Percentiles rank a stretch among this genome's conserved stretches.
These are phyloP conservation scores for Zenarchopterus dispar DNA, from an alignment of 2,797 vertebrate genomes.

Conservation along the genomic window DNA sequence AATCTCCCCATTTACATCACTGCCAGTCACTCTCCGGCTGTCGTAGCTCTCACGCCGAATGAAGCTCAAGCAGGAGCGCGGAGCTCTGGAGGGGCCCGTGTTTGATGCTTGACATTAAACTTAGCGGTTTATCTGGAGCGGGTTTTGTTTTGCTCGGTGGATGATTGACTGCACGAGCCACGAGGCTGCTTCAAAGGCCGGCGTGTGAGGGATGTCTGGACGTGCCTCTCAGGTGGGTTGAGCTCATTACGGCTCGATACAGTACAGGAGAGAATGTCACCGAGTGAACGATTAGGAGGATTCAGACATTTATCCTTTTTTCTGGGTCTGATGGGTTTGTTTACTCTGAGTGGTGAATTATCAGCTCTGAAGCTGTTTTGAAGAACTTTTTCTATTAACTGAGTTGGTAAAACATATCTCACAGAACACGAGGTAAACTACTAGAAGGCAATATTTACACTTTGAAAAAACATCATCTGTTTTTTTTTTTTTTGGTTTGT, in stretches of 20 bases:
- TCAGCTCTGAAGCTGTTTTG: not conserved
- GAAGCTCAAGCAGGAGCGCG: conserved; percentile 46
- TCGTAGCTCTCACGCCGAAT: conserved; percentile 46
- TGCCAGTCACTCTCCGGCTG: conserved; percentile 23
- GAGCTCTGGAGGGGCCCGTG: conserved; percentile 23
- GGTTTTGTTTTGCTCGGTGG: conserved; percentile 21
- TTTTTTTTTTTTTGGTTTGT: too few species aligned
- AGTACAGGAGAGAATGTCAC: conserved; percentile 15
- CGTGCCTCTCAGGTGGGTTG: conserved; percentile 2
- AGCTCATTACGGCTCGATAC: conserved; percentile 27
- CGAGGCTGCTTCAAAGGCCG: conserved; percentile 10
- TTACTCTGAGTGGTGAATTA: conserved; percentile 40
- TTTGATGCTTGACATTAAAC: conserved; percentile 33
- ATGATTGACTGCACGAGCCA: conserved; percentile 39
- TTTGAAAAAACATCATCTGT: too few species aligned
- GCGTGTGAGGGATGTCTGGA: conserved; percentile 15
- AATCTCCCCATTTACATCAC: conserved; percentile 37
- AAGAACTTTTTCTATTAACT: too few species aligned
- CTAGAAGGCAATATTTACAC: too few species aligned
- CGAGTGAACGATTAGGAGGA: conserved; percentile 31
- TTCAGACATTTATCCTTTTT: conserved; percentile 44
- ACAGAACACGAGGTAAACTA: too few species aligned
- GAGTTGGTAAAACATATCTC: too few species aligned
- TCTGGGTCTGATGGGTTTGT: conserved; percentile 32
- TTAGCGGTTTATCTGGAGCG: conserved; percentile 21